Conservation (phyloP, 2,888 invertebrate species). For the Tanypteryx hageni region DNA sequence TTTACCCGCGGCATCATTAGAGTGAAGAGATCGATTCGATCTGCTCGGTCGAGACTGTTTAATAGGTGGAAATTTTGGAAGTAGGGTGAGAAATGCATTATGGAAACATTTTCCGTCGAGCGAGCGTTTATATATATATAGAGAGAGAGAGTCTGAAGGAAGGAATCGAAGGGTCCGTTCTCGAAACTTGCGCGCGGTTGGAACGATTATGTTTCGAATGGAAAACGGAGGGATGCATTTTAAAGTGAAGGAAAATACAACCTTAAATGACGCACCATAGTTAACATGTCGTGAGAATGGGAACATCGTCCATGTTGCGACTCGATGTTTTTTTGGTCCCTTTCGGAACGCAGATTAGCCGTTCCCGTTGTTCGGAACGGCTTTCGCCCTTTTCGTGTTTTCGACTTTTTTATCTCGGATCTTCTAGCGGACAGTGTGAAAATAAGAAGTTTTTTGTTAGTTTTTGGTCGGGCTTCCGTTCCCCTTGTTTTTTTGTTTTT, state of each 20-base stretch:
- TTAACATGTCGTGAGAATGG: not conserved
- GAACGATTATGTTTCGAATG: not conserved
- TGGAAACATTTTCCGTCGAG: not conserved
- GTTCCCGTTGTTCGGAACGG: not conserved
- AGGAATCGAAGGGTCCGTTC: not conserved
- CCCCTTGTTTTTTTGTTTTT: not conserved
- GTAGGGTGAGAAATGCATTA: slow-evolving; percentile 51
- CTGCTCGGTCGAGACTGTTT: not conserved
- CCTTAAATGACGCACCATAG: not conserved
- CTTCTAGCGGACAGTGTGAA: not conserved
- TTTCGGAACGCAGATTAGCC: not conserved
- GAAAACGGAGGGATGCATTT: not conserved
- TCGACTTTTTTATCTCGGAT: too few species aligned
- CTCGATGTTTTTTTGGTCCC: not conserved
- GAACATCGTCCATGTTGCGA: not conserved
- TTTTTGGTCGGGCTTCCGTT: not conserved
- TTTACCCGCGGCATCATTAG: slow-evolving; percentile 41
- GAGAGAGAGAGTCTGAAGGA: not conserved
- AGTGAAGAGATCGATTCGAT: slow-evolving; percentile 6
- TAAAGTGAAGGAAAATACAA: not conserved
- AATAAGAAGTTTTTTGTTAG: not conserved
- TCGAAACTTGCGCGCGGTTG: not conserved
- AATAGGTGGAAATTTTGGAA: slow-evolving; percentile 50
- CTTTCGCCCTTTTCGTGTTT: not conserved
- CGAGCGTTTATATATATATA: too few species aligned